Evolutionary conservation across 2,113 vertebrate genomes (phyloP), one percentile per base, ranked within the genome.

Genomic region (Channa maculata): DNA sequence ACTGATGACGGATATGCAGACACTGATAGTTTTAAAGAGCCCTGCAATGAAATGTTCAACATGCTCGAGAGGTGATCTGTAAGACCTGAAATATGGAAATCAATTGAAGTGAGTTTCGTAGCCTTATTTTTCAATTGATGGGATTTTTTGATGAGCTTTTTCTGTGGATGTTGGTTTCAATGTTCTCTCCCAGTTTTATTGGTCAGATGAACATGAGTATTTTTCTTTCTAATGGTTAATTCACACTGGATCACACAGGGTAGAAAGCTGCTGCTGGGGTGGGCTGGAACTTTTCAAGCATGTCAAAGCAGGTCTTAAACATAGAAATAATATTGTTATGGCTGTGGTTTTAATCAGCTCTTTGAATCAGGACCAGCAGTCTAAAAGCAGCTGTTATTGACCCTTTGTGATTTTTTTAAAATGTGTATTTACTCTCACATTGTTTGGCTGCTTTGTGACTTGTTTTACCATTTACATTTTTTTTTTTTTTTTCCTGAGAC

Each of bases 121-220:
- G 39, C 10, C 53, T 84, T 75, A 8, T 71, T 86, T 69, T 71
- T 77, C 55, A 79, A 85, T 68, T 48, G 75, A 80, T 70, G 83
- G 64, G 76, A 80, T 86, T 68, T 72, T 69, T 80, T 57, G 74
- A 33, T 8, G 48, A 49, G 71, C 24, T 89, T 86, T 67, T 74
- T 85, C 75, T 88, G 82, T 85, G 83, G 83, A 80, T 60, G 67
- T 75, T 60, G 4, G 50, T 86, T 83, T 87, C 41, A 72, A 73
- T 37, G 83, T 90, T 91, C 82, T 88, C 82, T 84, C 80, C 86
- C 84, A 84, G 84, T 93, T 93, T 92, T 93, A 92, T 80, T 89
- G 84, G 82, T 92, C 80, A 83, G 89, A 85, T 77, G 76, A 92
- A 90, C 91, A 90, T 89, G 82, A 85, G 71, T 77, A 33, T 67